A percentile compares a stretch with the other conserved stretches of the same genome.
These are phyloP conservation scores for Circaetus cinerascens DNA, from an alignment of 2,113 vertebrate species.

Conservation along the genomic window DNA sequence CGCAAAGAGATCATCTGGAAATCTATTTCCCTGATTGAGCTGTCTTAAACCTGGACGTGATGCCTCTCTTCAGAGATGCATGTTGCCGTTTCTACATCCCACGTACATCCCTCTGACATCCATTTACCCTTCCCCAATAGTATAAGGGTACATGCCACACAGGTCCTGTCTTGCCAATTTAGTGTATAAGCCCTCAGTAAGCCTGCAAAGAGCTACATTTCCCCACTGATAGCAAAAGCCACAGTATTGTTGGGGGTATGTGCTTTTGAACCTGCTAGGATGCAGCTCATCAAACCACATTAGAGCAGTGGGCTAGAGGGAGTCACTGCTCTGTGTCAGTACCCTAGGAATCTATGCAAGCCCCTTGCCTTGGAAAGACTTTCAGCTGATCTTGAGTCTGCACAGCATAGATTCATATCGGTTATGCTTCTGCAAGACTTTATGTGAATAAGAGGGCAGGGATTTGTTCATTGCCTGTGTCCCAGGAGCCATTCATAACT, in stretches of 20 bases:
- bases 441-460: background rate
- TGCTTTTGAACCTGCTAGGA: background rate
- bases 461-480: background rate
- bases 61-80: background rate
- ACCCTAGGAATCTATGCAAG: background rate
- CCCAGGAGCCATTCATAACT: background rate
- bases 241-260: fast-evolving
- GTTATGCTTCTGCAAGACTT: background rate
- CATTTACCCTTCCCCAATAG: background rate
- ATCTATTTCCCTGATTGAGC: background rate
- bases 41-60: background rate
- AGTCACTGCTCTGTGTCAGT: background rate
- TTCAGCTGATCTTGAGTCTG: background rate
- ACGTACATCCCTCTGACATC: background rate
- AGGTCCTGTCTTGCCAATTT: background rate
- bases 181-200: background rate
- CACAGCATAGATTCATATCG: fast-evolving
- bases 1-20: background rate
- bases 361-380: background rate
- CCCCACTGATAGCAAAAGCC: background rate
- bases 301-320: background rate
- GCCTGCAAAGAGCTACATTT: background rate
- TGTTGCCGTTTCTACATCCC: background rate
- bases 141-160: background rate
- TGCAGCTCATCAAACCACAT: background rate